Evolutionary conservation across 2,888 invertebrate species (phyloP).

Genomic region (Microctonus hyperodae): DNA sequence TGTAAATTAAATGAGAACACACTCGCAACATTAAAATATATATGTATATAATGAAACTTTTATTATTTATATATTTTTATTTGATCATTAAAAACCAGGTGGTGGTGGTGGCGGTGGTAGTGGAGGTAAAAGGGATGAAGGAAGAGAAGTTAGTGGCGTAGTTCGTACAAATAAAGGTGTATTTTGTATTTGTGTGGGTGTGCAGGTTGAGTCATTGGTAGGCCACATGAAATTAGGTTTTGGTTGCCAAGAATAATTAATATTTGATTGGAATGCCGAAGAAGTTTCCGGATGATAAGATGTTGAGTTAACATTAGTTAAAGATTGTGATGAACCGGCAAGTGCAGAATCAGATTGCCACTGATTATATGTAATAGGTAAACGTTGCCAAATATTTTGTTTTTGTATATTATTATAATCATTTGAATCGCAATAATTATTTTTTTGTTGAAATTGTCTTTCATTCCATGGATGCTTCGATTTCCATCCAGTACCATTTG

Average conservation of each 20-base stretch:
- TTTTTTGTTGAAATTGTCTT: constrained; percentile 30
- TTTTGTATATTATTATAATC: constrained; percentile 24
- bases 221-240: constrained; percentile 35
- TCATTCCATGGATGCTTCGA: constrained; percentile 55
- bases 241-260: constrained; percentile 26
- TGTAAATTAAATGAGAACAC: too few relatives aligned
- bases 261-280: not conserved
- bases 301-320: not conserved
- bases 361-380: constrained; percentile 33
- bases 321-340: constrained; percentile 22
- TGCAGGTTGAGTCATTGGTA: constrained; percentile 23
- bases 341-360: constrained; percentile 27
- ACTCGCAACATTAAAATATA: too few relatives aligned
- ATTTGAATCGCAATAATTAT: not conserved
- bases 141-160: constrained; percentile 41
- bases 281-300: not conserved
- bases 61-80: constrained; percentile 17
- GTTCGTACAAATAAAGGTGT: constrained; percentile 38
- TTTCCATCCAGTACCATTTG: constrained; percentile 46
- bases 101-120: constrained; percentile 38
- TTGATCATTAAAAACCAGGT: constrained; percentile 28
- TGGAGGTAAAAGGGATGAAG: constrained; percentile 35
- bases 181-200: constrained; percentile 24
- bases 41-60: constrained; percentile 14
- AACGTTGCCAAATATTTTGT: constrained; percentile 40